A percentile compares a stretch with the other conserved stretches of the same genome.
These are phyloP conservation scores for Platygyra sinensis DNA, from an alignment of 64 coral and sea anemone genomes.

Conservation along the genomic window DNA sequence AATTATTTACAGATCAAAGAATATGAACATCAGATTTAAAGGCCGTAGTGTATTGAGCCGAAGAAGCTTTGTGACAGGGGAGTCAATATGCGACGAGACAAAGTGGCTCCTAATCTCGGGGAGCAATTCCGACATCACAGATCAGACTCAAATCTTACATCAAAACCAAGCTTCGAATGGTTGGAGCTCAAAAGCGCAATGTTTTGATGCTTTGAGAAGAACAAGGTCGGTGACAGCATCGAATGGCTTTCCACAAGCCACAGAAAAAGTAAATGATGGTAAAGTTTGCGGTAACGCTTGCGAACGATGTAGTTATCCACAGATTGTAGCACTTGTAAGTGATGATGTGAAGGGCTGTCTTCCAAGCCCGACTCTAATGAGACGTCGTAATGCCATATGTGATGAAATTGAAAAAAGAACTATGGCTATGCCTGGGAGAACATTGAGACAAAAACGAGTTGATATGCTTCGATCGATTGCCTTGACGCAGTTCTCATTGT, in stretches of 20 bases:
- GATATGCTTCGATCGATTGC: slow-evolving; percentile 41
- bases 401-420: slow-evolving; percentile 32
- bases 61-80: neutral
- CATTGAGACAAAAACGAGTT: slow-evolving; percentile 39
- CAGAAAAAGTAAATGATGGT: neutral
- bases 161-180: neutral
- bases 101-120: slow-evolving; percentile 14
- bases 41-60: neutral
- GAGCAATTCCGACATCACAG: neutral
- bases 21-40: neutral
- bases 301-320: neutral
- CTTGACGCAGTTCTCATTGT: neutral
- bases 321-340: neutral
- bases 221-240: neutral
- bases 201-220: neutral
- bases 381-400: slow-evolving; percentile 35
- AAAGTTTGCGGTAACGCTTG: neutral
- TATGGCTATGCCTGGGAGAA: slow-evolving; percentile 10
- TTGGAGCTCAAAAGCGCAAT: neutral
- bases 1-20: neutral
- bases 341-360: slow-evolving; percentile 10
- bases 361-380: slow-evolving; percentile 25
- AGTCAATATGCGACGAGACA: slow-evolving; percentile 5
- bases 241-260: neutral
- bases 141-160: neutral